A percentile compares a stretch with the other conserved stretches of the same genome.
Conservation (phyloP, 2,797 vertebrate genomes). For the Synaphobranchus kaupii region DNA sequence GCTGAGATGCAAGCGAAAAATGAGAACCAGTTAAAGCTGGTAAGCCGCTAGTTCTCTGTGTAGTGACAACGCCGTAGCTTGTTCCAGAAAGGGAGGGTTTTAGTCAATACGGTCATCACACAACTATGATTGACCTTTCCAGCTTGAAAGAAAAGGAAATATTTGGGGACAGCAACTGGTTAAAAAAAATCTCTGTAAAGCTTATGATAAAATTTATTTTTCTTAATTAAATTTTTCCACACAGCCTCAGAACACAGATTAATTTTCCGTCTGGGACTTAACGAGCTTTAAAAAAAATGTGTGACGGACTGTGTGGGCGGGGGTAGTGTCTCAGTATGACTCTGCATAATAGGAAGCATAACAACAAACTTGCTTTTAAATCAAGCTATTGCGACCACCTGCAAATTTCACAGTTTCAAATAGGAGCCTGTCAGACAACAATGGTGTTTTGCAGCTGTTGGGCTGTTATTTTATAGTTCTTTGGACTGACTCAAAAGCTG, state of each 20-base stretch:
- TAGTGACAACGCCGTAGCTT: background rate
- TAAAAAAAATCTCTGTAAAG: background rate
- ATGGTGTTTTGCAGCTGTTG: background rate
- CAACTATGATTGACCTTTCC: background rate
- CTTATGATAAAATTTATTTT: background rate
- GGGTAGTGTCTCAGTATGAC: background rate
- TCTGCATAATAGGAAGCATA: background rate
- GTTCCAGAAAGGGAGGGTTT: background rate
- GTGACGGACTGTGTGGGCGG: background rate
- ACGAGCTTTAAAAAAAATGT: background rate
- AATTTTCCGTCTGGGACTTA: background rate
- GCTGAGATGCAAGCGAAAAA: no score
- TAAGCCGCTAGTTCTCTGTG: background rate
- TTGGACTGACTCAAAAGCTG: background rate
- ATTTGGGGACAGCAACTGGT: background rate
- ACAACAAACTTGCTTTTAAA: background rate
- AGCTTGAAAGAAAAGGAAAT: background rate
- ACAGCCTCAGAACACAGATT: background rate
- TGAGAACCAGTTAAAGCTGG: no score
- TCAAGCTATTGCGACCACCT: background rate
- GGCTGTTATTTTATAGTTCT: background rate
- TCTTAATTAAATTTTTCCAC: background rate
- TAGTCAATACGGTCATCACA: background rate
- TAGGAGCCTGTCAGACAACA: background rate
- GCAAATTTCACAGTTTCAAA: background rate